Conservation (phyloP, 2,797 vertebrate genomes). For the Tangara arthus region DNA sequence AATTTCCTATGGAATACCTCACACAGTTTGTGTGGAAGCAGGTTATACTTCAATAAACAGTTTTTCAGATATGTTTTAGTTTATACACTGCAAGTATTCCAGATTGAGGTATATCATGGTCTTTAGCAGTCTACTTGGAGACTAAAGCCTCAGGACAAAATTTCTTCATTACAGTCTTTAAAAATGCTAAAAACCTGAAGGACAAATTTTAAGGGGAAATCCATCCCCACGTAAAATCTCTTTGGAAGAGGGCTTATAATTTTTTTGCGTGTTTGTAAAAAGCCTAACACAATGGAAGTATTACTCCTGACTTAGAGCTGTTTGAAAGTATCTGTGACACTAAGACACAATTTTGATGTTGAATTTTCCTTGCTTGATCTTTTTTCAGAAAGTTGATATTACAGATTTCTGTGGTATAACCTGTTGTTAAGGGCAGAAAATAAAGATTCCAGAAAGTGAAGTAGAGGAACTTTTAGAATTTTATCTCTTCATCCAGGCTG, state of each 20-base stretch:
- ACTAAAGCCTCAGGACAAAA: background rate
- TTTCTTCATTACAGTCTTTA: background rate
- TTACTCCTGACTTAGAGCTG: background rate
- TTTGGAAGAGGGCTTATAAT: background rate
- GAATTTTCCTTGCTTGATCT: background rate
- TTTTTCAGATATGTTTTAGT: background rate
- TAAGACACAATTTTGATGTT: background rate
- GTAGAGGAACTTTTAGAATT: background rate
- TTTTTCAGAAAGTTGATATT: background rate
- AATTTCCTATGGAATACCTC: background rate
- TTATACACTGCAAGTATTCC: background rate
- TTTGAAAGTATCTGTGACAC: background rate
- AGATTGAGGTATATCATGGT: background rate
- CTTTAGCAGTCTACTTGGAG: background rate
- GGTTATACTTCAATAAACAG: background rate
- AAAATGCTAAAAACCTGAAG: background rate
- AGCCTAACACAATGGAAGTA: background rate
- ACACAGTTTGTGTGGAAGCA: background rate
- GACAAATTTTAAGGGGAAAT: background rate
- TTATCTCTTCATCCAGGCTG: background rate
- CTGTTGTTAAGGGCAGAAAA: background rate
- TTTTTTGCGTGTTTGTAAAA: background rate
- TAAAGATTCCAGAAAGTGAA: background rate
- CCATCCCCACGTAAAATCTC: rapidly evolving
- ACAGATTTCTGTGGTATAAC: background rate